These are phyloP conservation scores for Brachionus calyciflorus DNA, from an alignment of 1,140 invertebrate species.

Conservation along the genomic window DNA sequence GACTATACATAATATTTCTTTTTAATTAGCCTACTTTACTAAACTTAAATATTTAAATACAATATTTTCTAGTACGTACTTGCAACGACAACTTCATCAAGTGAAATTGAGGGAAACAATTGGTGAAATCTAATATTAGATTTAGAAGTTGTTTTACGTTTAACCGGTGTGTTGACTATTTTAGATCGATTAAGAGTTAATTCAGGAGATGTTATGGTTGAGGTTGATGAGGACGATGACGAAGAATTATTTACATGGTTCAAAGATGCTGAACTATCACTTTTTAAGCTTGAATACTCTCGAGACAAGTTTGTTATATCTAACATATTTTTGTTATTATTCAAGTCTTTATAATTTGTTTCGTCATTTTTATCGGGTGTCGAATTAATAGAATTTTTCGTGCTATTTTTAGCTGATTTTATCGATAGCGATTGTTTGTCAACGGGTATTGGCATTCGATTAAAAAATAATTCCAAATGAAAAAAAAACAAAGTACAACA, in stretches of 20 bases:
- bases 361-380: not conserved
- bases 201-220: constrained; percentile 7
- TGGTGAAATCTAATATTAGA: constrained; percentile 43
- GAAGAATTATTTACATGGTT: constrained; percentile 32
- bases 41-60: too few species aligned
- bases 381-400: not conserved
- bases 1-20: too few species aligned
- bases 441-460: not conserved
- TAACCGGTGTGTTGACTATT: not conserved
- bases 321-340: constrained; percentile 11
- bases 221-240: not conserved
- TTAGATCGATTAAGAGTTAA: not conserved
- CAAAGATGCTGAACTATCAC: constrained; percentile 10
- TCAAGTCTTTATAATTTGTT: not conserved
- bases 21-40: too few species aligned
- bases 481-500: too few species aligned
- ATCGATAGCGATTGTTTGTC: too few species aligned
- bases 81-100: constrained; percentile 12
- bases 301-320: not conserved
- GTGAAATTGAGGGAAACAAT: constrained; percentile 35
- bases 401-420: too few species aligned
- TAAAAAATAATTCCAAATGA: not conserved
- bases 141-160: constrained; percentile 8
- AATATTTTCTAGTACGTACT: not conserved
- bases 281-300: not conserved